A percentile compares a stretch with the other conserved stretches of the same genome.
These are phyloP conservation scores for Nephrotoma appendiculata DNA, from an alignment of 2,888 invertebrate genomes.

Conservation along the genomic window DNA sequence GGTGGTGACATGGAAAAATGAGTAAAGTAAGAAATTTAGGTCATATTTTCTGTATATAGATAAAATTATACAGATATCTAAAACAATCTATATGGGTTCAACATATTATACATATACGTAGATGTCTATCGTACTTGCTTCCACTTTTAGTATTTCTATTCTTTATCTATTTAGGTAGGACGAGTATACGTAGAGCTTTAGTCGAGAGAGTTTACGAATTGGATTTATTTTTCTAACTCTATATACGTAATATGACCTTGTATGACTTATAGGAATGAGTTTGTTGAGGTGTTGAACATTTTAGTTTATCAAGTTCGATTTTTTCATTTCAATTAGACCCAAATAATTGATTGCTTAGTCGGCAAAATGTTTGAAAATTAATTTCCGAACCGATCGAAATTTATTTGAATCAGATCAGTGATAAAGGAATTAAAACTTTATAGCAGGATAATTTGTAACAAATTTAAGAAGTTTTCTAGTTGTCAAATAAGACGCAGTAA, in stretches of 20 bases:
- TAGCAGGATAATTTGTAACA: too few relatives aligned
- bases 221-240: neutral
- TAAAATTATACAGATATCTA: neutral
- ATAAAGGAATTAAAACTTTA: too few relatives aligned
- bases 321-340: neutral
- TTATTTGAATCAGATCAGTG: too few relatives aligned
- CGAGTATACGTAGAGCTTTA: neutral
- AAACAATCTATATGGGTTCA: neutral
- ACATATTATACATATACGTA: neutral
- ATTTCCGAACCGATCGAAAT: neutral
- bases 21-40: neutral
- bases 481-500: too few relatives aligned
- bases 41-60: neutral
- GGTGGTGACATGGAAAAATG: neutral
- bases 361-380: neutral
- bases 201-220: neutral
- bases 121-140: neutral
- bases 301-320: neutral
- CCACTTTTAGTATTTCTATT: neutral
- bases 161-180: neutral
- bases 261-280: neutral
- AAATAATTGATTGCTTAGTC: neutral
- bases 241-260: neutral
- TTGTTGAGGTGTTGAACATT: neutral
- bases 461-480: too few relatives aligned